Base-by-base conservation (phyloP, 2,888 invertebrate genomes). In the Tetrapedia diversipes region DNA sequence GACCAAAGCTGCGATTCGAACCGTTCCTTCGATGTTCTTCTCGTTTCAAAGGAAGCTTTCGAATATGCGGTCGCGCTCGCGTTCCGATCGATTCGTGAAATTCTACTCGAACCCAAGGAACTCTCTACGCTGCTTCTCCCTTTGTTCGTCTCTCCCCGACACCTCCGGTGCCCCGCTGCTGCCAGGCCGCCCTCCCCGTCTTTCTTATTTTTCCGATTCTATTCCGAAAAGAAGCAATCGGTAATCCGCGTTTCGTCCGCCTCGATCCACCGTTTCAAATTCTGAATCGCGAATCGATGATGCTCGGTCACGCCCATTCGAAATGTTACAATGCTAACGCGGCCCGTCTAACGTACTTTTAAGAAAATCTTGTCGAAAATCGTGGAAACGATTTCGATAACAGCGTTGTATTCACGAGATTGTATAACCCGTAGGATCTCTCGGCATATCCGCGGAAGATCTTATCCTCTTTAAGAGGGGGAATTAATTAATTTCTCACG, bases 201-300 rank as follows among this genome's bases (percentile, higher is more conserved):
- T n/a, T n/a, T 51, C 34, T 4, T 29, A 54, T 34, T 43, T 59
- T n/a, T n/a, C n/a, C 59, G 37, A 56, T 64, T 69, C 65, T 32
- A 39, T 37, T 51, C 32, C 43, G 61, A 41, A 51, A 57, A 32
- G 27, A 29, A 41, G 32, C 43, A 57, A 76, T 72, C 76, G 63
- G 63, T 54, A 63, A 57, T 51, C 29, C 63, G 29, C 54, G 43
- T 64, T 69, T 51, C 56, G 37, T 49, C 22, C 59, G 24, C 6
- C 11, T 41, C 24, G 29, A 8, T 19, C 51, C n/a, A 27, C 34
- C 34, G 27, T 65, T 29, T 34, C 24, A 39, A 76, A 61, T 70
- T 67, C 73, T 57, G 53, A 64, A 67, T 73, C 61, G 64, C 70
- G 53, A 45, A 65, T 75, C 75, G 41, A 75, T 65, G 54, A 41